phyloP scores from a whole-genome alignment of 2,888 invertebrate genomes.

The Metallyticus violacea region DNA sequence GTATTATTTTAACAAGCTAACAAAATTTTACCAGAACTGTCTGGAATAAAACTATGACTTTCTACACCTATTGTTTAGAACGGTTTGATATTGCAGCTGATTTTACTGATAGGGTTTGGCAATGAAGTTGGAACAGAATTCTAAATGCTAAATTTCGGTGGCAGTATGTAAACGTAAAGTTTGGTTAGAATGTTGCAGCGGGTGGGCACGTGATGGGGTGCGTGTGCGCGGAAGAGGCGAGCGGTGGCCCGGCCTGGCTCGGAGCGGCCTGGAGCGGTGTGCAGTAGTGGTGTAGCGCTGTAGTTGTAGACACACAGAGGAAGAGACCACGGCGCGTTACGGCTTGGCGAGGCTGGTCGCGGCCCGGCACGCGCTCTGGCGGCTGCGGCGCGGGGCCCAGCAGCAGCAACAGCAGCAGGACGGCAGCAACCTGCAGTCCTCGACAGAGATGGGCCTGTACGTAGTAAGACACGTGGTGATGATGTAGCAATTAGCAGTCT shows the following conservation, averaged over 20 bases:
- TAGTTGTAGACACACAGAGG: slow-evolving; percentile 37
- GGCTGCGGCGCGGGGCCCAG: slow-evolving; percentile 48
- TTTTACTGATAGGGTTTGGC: too few species aligned
- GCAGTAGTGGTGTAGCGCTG: slow-evolving; percentile 58
- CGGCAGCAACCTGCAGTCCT: slow-evolving; percentile 25
- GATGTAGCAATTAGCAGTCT: not conserved
- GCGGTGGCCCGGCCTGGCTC: slow-evolving; percentile 66
- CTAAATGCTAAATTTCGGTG: too few species aligned
- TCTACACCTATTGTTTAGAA: too few species aligned
- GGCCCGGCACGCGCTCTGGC: slow-evolving; percentile 69
- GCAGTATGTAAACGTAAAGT: too few species aligned
- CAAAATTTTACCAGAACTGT: too few species aligned
- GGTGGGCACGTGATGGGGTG: slow-evolving; percentile 22
- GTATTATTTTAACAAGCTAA: too few species aligned
- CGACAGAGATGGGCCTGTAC: slow-evolving; percentile 34
- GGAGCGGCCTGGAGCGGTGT: slow-evolving; percentile 70
- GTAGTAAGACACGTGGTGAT: not conserved
- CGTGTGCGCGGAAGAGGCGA: slow-evolving; percentile 53
- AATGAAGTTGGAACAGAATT: too few species aligned
- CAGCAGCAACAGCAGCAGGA: slow-evolving; percentile 17
- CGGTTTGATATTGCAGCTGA: too few species aligned
- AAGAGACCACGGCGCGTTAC: slow-evolving; percentile 60
- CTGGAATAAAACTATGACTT: too few species aligned
- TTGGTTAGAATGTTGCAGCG: not conserved
- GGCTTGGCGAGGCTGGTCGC: slow-evolving; percentile 68